A percentile compares a stretch with the other conserved stretches of the same genome.
phyloP scores from a whole-genome alignment of 92 coral and sea anemone species.

The Metridium senile region DNA sequence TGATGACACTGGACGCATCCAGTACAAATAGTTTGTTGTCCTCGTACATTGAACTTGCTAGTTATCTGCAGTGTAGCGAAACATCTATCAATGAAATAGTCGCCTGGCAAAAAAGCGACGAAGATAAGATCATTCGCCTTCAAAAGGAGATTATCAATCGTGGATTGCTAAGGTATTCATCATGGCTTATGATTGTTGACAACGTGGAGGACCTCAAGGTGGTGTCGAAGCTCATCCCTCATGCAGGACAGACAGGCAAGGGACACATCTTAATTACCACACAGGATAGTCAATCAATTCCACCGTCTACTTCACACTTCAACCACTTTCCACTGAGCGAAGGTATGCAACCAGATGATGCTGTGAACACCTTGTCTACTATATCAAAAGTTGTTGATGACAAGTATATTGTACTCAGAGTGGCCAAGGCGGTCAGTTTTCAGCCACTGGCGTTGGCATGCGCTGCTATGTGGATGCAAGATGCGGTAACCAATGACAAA shows the following conservation, averaged over 20 bases:
- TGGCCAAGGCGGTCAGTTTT: background rate
- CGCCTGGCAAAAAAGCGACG: background rate
- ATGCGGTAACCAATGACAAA: background rate
- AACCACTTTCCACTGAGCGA: constrained; percentile 19
- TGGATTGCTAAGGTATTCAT: constrained; percentile 23
- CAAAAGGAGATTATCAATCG: constrained; percentile 20
- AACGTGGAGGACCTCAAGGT: constrained; percentile 21
- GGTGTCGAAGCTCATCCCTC: constrained; percentile 25
- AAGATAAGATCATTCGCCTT: constrained; percentile 46
- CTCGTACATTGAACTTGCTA: constrained; percentile 54
- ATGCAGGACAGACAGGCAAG: constrained; percentile 24
- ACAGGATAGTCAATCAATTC: constrained; percentile 36
- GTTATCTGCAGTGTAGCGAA: constrained; percentile 26
- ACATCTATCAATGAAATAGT: constrained; percentile 8
- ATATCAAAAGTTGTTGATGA: background rate
- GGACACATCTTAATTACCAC: constrained; percentile 51
- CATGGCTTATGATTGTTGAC: constrained; percentile 49
- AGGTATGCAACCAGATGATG: constrained; percentile 38
- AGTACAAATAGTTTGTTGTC: constrained; percentile 28
- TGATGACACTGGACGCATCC: constrained; percentile 47
- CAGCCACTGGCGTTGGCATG: constrained; percentile 21
- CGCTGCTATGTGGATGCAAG: constrained; percentile 23
- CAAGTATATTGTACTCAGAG: background rate
- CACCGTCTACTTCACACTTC: constrained; percentile 6
- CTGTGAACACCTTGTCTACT: background rate